Percentiles rank a stretch among this genome's conserved stretches.
These are phyloP conservation scores for Tenualosa thibaudeaui DNA, from an alignment of 2,797 vertebrate genomes.

Conservation along the genomic window DNA sequence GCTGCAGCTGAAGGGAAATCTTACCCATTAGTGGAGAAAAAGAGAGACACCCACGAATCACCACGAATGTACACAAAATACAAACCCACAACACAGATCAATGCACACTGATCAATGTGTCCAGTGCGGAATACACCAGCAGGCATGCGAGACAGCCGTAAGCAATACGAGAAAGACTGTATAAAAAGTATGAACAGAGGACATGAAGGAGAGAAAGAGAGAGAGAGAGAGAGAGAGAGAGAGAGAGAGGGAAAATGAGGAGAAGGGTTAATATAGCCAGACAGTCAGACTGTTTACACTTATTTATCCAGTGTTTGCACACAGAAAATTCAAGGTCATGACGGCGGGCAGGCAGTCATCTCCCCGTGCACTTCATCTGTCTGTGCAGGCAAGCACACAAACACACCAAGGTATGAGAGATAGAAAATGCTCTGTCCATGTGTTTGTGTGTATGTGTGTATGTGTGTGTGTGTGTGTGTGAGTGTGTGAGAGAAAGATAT, in stretches of 20 bases:
- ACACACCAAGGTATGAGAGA: constrained; percentile 55
- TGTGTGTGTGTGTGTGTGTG: background rate
- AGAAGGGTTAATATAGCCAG: background rate
- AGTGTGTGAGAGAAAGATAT: background rate
- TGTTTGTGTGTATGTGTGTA: background rate
- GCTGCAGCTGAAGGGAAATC: background rate
- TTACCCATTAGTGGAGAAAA: background rate
- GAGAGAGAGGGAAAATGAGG: background rate
- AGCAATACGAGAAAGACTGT: background rate
- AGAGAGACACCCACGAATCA: background rate
- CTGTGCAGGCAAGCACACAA: constrained; percentile 52
- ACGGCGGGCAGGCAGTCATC: constrained; percentile 41
- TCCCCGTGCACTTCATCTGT: constrained; percentile 62
- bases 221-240: background rate
- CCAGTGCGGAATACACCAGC: background rate
- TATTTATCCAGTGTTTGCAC: constrained; percentile 37
- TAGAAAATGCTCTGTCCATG: background rate
- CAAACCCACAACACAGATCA: background rate
- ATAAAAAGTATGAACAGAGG: background rate
- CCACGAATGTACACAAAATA: background rate
- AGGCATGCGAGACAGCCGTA: background rate
- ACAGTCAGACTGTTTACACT: constrained; percentile 38
- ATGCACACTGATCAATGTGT: background rate
- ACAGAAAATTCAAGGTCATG: constrained; percentile 47
- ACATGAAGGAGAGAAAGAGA: background rate